These are phyloP conservation scores for Mactra quadrangularis DNA, from an alignment of 1,140 invertebrate species.

Conservation along the genomic window DNA sequence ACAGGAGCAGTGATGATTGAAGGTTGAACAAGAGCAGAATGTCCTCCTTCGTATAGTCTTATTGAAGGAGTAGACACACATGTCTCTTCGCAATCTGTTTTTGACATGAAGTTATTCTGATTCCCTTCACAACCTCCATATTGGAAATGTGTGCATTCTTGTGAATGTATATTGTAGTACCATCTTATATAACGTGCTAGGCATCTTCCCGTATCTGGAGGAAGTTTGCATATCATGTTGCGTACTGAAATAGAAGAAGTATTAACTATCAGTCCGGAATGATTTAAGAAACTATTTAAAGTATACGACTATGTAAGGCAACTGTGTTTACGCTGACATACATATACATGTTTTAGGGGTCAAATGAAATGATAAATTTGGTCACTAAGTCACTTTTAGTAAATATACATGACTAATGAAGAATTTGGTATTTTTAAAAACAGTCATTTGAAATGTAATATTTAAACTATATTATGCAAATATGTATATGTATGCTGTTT, in stretches of 20 bases:
- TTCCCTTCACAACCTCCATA: conserved; percentile 89
- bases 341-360: too few species aligned
- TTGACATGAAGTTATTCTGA: conserved; percentile 87
- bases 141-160: conserved; percentile 86
- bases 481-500: too few species aligned
- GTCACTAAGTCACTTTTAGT: too few species aligned
- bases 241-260: conserved; percentile 59
- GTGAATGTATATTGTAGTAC: conserved; percentile 85
- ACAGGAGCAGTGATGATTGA: conserved; percentile 40
- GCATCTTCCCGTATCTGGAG: conserved; percentile 85
- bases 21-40: conserved; percentile 30
- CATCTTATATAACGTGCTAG: conserved; percentile 86
- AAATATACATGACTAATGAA: too few species aligned
- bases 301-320: too few species aligned
- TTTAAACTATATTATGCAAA: too few species aligned
- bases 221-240: conserved; percentile 69
- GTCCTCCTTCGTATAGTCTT: conserved; percentile 22
- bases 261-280: background rate
- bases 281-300: background rate
- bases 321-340: too few species aligned
- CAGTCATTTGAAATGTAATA: too few species aligned
- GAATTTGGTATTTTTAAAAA: too few species aligned
- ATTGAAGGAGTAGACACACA: conserved; percentile 54
- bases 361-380: too few species aligned
- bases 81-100: conserved; percentile 64